Base-by-base conservation (phyloP, 2,888 invertebrate species). In the Urechis unicinctus region DNA sequence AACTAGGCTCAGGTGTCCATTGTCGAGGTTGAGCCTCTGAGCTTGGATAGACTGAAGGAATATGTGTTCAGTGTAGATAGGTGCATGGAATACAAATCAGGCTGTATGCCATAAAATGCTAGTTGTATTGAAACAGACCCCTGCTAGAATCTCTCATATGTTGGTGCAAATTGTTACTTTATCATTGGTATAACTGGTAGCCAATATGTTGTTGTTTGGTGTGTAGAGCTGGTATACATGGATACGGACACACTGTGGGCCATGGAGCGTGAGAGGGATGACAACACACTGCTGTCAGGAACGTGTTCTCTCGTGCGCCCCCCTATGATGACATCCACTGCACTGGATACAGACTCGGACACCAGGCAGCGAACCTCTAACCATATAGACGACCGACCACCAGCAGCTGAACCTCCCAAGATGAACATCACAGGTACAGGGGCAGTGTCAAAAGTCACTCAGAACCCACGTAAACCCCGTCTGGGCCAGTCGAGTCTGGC, bases 201-300 rank as follows among this genome's bases (percentile, higher is more conserved):
- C n/a, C n/a, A n/a, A n/a, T n/a, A n/a, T n/a, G n/a, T 17, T 36
- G 9, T 36, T 30, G 5, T n/a, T 24, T 45, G 2, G 31, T 53
- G 53, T 60, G 13, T 61, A 71, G 73, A 71, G 60, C 56, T 73
- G 56, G 68, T 73, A 50, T 66, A 69, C 13, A 61, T 70, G 61
- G 73, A 73, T 61, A 72, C 71, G 21, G 73, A 73, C 55, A 69
- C 68, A 50, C 68, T 66, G 49, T 69, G n/a, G n/a, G n/a, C 70
- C 58, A 69, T 69, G 1, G 69, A 69, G 44, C 46, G 21, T 4
- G 46, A 53, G 24, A 26, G 22, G 13, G 29, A 24, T 5, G 29
- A 24, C 43, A 52, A 57, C 58, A 21, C 48, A 4, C 49, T 49
- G 5, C 21, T 36, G 36, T 9, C 24, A 36, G 36, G 36, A 36